Percentiles rank a stretch among this genome's conserved stretches.
These are phyloP conservation scores for Protophormia terraenovae DNA, from an alignment of 2,888 invertebrate species.

Conservation along the genomic window DNA sequence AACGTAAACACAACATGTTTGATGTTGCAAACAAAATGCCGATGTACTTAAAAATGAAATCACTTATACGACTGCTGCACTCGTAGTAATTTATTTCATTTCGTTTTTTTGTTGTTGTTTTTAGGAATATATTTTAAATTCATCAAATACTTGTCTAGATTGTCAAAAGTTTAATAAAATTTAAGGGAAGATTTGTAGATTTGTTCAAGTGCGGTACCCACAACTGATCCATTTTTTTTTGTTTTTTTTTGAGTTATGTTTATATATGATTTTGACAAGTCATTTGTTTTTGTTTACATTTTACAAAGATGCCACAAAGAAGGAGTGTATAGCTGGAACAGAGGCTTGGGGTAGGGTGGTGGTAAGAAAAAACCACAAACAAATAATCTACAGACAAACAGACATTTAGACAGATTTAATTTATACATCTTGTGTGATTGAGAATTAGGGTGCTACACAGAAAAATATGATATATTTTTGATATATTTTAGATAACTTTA, in stretches of 20 bases:
- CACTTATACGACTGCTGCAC: neutral
- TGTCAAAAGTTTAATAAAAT: neutral
- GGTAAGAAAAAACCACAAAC: slow-evolving; percentile 1
- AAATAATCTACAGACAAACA: slow-evolving; percentile 39
- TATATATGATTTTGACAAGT: slow-evolving; percentile 42
- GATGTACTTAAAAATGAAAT: slow-evolving; percentile 33
- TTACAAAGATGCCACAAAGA: neutral
- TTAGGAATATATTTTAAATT: neutral
- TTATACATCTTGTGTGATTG: slow-evolving; percentile 45
- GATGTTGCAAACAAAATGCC: slow-evolving; percentile 58
- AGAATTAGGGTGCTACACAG: no score
- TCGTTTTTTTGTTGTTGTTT: no score
- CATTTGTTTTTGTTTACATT: slow-evolving; percentile 36
- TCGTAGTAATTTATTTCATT: no score
- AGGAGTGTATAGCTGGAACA: no score
- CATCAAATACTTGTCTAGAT: neutral
- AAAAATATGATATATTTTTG: no score
- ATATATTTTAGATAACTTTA: no score
- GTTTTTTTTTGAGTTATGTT: slow-evolving; percentile 32
- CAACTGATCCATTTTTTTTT: slow-evolving; percentile 6
- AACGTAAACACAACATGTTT: slow-evolving; percentile 72
- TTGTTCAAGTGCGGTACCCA: slow-evolving; percentile 32
- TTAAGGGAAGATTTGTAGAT: neutral
- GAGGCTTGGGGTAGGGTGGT: neutral
- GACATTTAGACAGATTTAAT: slow-evolving; percentile 19